These are phyloP conservation scores for Dinomys branickii DNA, from an alignment of 2,113 vertebrate species.

Conservation along the genomic window DNA sequence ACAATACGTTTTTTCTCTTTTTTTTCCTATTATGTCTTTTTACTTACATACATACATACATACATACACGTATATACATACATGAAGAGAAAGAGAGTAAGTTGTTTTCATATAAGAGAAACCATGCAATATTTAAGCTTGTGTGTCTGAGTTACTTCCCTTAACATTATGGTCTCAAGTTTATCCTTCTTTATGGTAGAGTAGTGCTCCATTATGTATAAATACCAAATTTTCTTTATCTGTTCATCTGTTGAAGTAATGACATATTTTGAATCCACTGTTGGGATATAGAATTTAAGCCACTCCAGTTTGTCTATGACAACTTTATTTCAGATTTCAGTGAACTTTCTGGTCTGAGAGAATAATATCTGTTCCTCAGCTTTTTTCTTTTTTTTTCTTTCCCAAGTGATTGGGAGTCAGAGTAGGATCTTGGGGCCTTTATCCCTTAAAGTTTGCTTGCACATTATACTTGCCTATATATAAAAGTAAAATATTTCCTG, in stretches of 20 bases:
- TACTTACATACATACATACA: background rate
- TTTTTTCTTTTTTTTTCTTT: background rate
- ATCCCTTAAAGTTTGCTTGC: conserved; percentile 1
- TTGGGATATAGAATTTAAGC: background rate
- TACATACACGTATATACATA: background rate
- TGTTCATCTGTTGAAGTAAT: background rate
- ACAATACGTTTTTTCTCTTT: background rate
- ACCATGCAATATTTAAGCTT: background rate
- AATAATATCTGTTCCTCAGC: background rate
- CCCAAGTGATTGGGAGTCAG: background rate
- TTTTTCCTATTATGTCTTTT: background rate
- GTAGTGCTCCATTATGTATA: background rate
- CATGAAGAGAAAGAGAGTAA: background rate
- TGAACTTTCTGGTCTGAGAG: background rate
- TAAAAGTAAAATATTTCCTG: conserved; percentile 51
- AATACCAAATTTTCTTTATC: background rate
- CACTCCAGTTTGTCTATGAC: background rate
- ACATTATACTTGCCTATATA: conserved; percentile 14
- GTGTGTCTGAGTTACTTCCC: background rate
- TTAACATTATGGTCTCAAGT: background rate
- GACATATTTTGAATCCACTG: background rate
- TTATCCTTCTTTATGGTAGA: background rate
- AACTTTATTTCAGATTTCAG: background rate
- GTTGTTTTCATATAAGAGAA: background rate
- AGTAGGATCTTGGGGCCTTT: background rate